Percentiles rank a stretch among this genome's conserved stretches.
Conservation (phyloP, 2,888 invertebrate genomes). For the Rhamphomyia laevipes region DNA sequence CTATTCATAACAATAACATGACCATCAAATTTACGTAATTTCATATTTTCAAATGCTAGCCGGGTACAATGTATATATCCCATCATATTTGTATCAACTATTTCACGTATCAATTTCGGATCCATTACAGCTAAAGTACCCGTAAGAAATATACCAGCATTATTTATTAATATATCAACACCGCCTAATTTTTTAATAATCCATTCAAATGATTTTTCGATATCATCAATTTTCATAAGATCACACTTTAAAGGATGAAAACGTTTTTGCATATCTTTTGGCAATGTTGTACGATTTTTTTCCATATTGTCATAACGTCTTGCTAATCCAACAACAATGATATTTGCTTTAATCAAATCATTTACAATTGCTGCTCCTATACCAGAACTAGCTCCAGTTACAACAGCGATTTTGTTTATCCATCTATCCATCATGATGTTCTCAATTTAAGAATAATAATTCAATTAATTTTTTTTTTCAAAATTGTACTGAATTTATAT, state of each 20-base stretch:
- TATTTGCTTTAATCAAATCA: slow-evolving; percentile 38
- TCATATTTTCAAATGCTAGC: slow-evolving; percentile 38
- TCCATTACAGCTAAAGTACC: slow-evolving; percentile 28
- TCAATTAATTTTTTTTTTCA: slow-evolving; percentile 7
- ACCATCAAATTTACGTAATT: slow-evolving; percentile 29
- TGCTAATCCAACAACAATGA: slow-evolving; percentile 45
- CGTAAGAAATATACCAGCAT: slow-evolving; percentile 40
- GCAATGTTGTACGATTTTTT: slow-evolving; percentile 21
- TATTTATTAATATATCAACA: slow-evolving; percentile 47
- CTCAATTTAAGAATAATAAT: slow-evolving; percentile 5
- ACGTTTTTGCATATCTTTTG: slow-evolving; percentile 16
- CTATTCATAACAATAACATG: slow-evolving; percentile 40
- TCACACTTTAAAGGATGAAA: slow-evolving; percentile 36
- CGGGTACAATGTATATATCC: slow-evolving; percentile 40
- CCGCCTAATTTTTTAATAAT: slow-evolving; percentile 42
- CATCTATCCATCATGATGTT: slow-evolving; percentile 42
- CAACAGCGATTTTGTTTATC: slow-evolving; percentile 46
- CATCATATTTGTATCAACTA: slow-evolving; percentile 40
- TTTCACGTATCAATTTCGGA: slow-evolving; percentile 21
- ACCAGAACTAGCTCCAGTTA: slow-evolving; percentile 52
- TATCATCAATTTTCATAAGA: slow-evolving; percentile 42
- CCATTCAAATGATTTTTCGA: slow-evolving; percentile 41
- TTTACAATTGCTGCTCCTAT: slow-evolving; percentile 43
- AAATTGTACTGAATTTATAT: no score
- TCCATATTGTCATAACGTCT: slow-evolving; percentile 37